Evolutionary conservation across 2,888 invertebrate genomes (phyloP).

Genomic region (Hartigia nigra): DNA sequence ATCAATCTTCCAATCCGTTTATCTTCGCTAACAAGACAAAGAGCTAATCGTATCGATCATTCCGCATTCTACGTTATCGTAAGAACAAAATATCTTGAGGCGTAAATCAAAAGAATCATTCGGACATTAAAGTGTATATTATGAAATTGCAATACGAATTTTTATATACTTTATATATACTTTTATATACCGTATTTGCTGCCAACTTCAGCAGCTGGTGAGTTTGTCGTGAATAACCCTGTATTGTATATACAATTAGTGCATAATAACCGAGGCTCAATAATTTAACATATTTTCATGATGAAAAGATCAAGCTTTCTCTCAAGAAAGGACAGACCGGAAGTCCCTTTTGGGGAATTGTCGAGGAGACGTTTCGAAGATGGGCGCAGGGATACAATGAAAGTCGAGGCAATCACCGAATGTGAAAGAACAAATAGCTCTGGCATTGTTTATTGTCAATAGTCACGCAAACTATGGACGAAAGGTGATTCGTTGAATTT

Average conservation of each 20-base stretch:
- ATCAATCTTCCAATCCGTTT: neutral
- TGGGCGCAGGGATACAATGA: neutral
- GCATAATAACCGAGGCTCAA: too few relatives aligned
- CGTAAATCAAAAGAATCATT: too few relatives aligned
- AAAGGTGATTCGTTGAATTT: neutral
- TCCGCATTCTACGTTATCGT: neutral
- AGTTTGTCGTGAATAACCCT: too few relatives aligned
- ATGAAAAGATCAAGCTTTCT: neutral
- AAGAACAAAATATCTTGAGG: too few relatives aligned
- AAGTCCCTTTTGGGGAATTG: neutral
- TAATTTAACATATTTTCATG: too few relatives aligned
- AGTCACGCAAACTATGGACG: neutral
- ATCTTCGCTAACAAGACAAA: neutral
- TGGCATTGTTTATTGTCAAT: neutral
- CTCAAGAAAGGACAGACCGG: neutral
- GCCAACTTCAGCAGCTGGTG: too few relatives aligned
- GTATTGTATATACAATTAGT: too few relatives aligned
- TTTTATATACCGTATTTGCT: too few relatives aligned
- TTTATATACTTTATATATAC: too few relatives aligned
- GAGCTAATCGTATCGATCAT: neutral
- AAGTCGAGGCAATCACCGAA: neutral
- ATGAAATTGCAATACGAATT: too few relatives aligned
- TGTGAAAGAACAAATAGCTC: neutral
- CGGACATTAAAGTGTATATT: too few relatives aligned
- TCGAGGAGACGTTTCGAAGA: neutral